phyloP scores from a whole-genome alignment of 1,140 invertebrate species.

The Acromyrmex echinatior region DNA sequence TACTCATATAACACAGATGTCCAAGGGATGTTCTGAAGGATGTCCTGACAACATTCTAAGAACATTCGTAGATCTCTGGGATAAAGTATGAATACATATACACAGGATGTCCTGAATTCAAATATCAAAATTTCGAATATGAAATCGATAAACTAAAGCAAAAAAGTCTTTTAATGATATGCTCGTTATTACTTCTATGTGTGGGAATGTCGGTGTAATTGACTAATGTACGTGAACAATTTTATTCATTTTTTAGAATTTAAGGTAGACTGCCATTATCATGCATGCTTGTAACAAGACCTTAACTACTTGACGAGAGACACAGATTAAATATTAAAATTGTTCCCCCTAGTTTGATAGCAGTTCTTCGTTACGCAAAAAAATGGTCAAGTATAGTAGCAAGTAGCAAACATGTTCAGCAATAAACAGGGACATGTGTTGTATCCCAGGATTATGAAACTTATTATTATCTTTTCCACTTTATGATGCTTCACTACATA shows the following conservation, averaged over 20 bases:
- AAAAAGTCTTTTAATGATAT: no score
- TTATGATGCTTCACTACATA: background rate
- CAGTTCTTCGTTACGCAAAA: background rate
- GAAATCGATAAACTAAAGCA: no score
- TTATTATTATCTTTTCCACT: background rate
- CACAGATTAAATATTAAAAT: constrained; percentile 35
- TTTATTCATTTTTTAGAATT: background rate
- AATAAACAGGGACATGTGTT: background rate
- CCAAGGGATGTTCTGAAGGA: no score
- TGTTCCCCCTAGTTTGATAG: background rate
- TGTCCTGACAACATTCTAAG: no score
- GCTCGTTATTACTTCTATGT: no score
- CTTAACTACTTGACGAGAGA: background rate
- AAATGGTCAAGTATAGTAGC: background rate
- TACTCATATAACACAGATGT: no score
- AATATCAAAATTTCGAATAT: no score
- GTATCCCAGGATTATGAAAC: background rate
- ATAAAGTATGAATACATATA: no score
- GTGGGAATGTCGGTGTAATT: constrained; percentile 9
- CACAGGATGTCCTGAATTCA: no score
- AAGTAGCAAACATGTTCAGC: background rate
- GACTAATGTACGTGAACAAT: background rate
- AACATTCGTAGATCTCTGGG: no score
- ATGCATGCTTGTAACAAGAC: constrained; percentile 19
- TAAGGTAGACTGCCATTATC: background rate